Evolutionary conservation across 2,888 invertebrate species (phyloP), one percentile per base, ranked within the genome.

Genomic region (Synergus laeviventris): DNA sequence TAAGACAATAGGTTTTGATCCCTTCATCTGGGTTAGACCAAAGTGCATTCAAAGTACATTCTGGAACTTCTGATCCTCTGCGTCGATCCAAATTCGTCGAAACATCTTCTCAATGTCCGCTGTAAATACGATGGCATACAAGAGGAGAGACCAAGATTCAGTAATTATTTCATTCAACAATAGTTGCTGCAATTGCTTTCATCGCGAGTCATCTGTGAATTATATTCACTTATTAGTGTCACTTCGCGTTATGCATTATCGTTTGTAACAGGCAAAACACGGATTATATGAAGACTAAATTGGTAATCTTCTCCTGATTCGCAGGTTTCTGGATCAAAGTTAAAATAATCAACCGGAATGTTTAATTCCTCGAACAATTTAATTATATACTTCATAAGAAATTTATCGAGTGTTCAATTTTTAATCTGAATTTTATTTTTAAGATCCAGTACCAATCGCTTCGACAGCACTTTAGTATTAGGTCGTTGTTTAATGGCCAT

Each of bases 401-500:
- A 16, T n/a, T 54, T 1, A n/a, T 54, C 54, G 5, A 54, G 7
- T 2, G 1, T n/a, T 12, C 1, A 2, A 16, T 16, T 36, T 9
- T 61, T 16, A 62, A 75, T 18, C 0, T 62, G 3, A 1, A 2
- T 12, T 2, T 36, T 59, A 64, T 12, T 8, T 4, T 64, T 75
- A 16, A 18, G 2, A 75, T 75, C n/a, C n/a, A 64, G 11, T 31
- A 36, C 7, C 14, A 75, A n/a, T 1, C 54, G n/a, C 21, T 75
- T 75, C 14, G 49, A 49, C 21, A 64, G 54, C 14, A 38, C 18
- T 36, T 75, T 36, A 12, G 12, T 18, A 18, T n/a, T 31, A 3
- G 11, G 5, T 7, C 9, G 16, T 64, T 70, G 60, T 42, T 54
- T 54, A 7, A 78, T 74, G 7, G 76, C 76, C 12, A 24, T 14